Evolutionary conservation across 2,113 vertebrate species (phyloP), one percentile per base, ranked within the genome.

Genomic region (Candoia aspera): DNA sequence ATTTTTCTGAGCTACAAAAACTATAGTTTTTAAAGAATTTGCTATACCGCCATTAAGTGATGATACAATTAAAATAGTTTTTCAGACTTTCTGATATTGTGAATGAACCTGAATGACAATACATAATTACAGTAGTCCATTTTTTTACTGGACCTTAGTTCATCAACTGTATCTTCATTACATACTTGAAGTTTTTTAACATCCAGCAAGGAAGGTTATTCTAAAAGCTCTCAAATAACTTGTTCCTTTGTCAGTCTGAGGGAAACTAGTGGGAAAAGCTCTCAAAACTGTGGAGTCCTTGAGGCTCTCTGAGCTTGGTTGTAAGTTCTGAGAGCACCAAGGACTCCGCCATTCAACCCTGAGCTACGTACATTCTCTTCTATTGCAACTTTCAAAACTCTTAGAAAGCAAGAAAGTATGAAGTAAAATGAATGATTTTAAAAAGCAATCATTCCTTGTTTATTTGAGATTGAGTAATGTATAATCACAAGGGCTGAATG

Each of bases 191-290:
- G 58, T 58, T 87, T 46, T 26, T 49, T 83, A 83, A 84, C 42
- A 54, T 60, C 4, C 57, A 62, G 19, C 29, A 84, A 58, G 57
- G 73, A 89, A 60, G 29, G 57, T 19, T 12, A 49, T 49, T 62
- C 57, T 92, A 84, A 92, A 88, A 60, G 17, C 19, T 83, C 42
- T 60, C 33, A 26, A 42, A 73, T 83, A 92, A 33, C 55, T 49
- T 92, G 33, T 73, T 15, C 3, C 49, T 90, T 90, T 29, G 53
- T 68, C 84, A 90, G 86, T 33, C 91, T 91, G 88, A 58, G 49
- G 60, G 17, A 0, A 49, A 2, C 57, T 37, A 54, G n/a, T 24
- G 86, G 53, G 91, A 90, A 92, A 91, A 29, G 6, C 85, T 58
- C 0, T 0, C 91, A 58, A 94, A 91, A n/a, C 73, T 91, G 42